Evolutionary conservation across 2,113 vertebrate species (phyloP).

Genomic region (Hemiprocne comata): DNA sequence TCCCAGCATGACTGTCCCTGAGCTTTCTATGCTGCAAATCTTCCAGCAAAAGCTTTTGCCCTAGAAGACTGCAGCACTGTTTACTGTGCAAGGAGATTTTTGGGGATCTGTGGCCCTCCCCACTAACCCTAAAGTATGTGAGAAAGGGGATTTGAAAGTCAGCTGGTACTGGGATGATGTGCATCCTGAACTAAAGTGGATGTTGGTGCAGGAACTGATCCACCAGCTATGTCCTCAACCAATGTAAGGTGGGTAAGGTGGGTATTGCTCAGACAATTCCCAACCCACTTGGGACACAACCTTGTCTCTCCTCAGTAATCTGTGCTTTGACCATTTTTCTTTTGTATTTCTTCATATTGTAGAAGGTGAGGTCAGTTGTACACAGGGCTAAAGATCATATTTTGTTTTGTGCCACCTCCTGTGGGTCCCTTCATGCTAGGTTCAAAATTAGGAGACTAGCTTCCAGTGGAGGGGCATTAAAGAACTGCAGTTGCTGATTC

Average conservation of each 20-base stretch:
- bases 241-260: neutral
- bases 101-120: too few species aligned
- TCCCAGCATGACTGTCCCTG: too few species aligned
- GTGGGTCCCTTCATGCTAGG: fast-evolving
- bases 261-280: neutral
- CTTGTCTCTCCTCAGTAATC: neutral
- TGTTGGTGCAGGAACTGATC: neutral
- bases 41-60: too few species aligned
- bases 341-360: neutral
- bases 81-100: too few species aligned
- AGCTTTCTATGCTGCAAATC: too few species aligned
- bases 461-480: neutral
- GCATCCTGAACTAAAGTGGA: neutral
- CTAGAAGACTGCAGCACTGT: too few species aligned
- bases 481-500: neutral
- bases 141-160: neutral
- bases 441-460: neutral
- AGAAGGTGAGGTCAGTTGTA: fast-evolving
- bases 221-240: neutral
- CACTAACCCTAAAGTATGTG: too few species aligned
- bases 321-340: neutral
- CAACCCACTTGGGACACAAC: neutral
- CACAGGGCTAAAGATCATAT: neutral
- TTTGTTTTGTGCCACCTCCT: neutral
- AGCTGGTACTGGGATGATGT: neutral